Evolutionary conservation across 1,140 invertebrate genomes (phyloP), one percentile per base, ranked within the genome.

Genomic region (Stegodyphus mimosarum): DNA sequence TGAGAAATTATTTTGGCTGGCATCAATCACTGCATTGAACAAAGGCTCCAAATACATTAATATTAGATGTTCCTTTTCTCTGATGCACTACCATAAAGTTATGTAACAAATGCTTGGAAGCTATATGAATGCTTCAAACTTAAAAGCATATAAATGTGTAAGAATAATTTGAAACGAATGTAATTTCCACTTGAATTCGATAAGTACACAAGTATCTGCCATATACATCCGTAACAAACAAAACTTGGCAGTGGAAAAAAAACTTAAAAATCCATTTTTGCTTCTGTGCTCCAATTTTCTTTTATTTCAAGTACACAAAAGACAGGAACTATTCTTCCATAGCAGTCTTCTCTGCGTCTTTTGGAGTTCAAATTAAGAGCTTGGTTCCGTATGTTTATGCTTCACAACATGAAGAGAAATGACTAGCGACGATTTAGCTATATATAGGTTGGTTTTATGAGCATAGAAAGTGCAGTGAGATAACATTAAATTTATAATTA

Each of bases 381-480:
- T 74, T 78, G 71, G 71, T 72, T 74, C 53, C 55, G 53, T 83
- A 7, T 64, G 33, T 49, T 51, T 49, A 48, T 55, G 33, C 48
- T 67, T 83, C 51, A 74, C 49, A 50, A 72, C 70, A 63, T 80
- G 49, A 69, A 71, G 49, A 71, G 49, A 83, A 74, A 51, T 49
- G 80, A 83, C 71, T 83, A 83, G 71, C 50, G 80, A 83, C 55
- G 71, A 67, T 66, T 48, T 50, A 73, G 53, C 60, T 66, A 72
- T 67, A 72, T 66, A 53, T 83, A 83, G 33, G 71, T 73, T 49
- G 17, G 60, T 13, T 64, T 72, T 70, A 66, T 83, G 71, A 83
- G 80, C 71, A 33, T 51, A 15, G 69, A 74, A 83, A 83, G 80
- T 83, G 80, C 80, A 83, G 71, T 74, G 80, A 17, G 15, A n/a